These are phyloP conservation scores for Maniola jurtina DNA, from an alignment of 1,140 invertebrate species.

Conservation along the genomic window DNA sequence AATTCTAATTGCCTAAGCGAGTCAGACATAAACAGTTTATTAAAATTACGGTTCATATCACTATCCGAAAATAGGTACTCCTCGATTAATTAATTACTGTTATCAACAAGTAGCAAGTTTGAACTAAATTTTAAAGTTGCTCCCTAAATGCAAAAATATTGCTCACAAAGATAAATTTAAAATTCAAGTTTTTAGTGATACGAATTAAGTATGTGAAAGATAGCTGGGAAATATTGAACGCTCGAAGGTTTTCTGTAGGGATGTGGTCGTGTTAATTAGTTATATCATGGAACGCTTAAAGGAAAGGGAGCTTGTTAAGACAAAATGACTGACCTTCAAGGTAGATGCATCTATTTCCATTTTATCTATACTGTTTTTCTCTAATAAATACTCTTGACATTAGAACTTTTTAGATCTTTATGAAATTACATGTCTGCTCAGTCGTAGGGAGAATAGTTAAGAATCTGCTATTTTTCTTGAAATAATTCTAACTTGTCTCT, in stretches of 20 bases:
- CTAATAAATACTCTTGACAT: not conserved
- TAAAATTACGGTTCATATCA: too few relatives aligned
- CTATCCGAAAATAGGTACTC: too few relatives aligned
- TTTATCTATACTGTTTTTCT: not conserved
- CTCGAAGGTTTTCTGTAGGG: not conserved
- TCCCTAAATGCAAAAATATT: too few relatives aligned
- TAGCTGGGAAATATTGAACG: constrained; percentile 16
- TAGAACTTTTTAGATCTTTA: not conserved
- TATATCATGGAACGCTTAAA: not conserved
- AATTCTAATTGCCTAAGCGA: too few relatives aligned
- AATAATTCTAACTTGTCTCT: constrained; percentile 17
- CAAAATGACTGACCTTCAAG: constrained; percentile 26
- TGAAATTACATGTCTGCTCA: constrained; percentile 5
- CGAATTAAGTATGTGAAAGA: not conserved
- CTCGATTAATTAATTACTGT: too few relatives aligned
- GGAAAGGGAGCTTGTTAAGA: not conserved
- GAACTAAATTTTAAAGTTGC: too few relatives aligned
- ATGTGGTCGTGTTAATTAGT: not conserved
- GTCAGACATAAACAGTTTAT: too few relatives aligned
- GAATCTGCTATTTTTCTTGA: constrained; percentile 9
- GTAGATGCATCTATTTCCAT: constrained; percentile 10
- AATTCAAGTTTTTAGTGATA: too few relatives aligned
- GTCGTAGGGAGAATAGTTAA: constrained; percentile 5
- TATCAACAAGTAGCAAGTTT: too few relatives aligned
- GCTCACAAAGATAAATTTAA: too few relatives aligned